Percentiles rank a stretch among this genome's conserved stretches.
Evolutionary conservation across 2,888 invertebrate species (phyloP).

Genomic region (Atethmia centrago): DNA sequence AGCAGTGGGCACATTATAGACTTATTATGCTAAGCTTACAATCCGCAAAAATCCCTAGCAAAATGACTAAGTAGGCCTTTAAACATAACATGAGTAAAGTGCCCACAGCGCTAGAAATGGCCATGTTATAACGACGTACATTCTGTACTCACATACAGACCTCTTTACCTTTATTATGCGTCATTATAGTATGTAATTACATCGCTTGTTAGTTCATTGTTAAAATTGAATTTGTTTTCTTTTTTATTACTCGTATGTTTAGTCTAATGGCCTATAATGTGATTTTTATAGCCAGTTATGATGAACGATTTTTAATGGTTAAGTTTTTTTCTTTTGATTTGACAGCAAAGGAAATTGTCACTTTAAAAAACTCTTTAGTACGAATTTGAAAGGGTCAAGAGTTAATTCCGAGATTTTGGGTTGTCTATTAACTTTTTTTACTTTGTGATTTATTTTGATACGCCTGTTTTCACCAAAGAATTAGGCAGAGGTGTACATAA

Average conservation of each 20-base stretch:
- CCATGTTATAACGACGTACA: conserved; percentile 26
- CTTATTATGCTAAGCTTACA: no score
- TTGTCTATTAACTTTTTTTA: background rate
- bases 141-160: conserved; percentile 41
- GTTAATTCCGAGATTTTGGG: background rate
- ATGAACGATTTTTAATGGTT: background rate
- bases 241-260: conserved; percentile 49
- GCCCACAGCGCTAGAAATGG: background rate
- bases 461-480: background rate
- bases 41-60: no score
- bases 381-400: background rate
- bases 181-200: conserved; percentile 59
- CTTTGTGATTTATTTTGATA: background rate
- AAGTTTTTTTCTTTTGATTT: no score
- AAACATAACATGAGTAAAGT: background rate
- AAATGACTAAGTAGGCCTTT: no score
- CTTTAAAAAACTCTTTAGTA: background rate
- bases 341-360: background rate
- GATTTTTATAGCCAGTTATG: conserved; percentile 17
- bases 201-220: conserved; percentile 55
- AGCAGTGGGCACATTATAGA: no score
- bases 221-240: conserved; percentile 58
- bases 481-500: background rate
- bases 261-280: conserved; percentile 41
- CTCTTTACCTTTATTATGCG: conserved; percentile 50